Evolutionary conservation across 2,888 invertebrate genomes (phyloP), one percentile per base, ranked within the genome.

Genomic region (Cactoblastis cactorum): DNA sequence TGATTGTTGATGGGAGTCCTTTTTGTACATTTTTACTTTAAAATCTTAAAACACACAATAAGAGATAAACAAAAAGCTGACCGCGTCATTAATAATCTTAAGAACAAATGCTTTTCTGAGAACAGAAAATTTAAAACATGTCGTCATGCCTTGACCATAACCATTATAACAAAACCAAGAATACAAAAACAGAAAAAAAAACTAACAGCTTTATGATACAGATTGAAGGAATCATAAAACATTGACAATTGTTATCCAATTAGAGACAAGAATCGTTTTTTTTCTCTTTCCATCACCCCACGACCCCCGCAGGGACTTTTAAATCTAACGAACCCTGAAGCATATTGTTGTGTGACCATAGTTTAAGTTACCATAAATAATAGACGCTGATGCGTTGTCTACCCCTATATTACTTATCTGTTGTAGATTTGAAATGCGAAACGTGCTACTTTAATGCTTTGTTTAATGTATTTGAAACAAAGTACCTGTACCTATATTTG

Each of bases 321-420:
- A 62, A 66, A 69, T 62, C 64, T 74, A 83, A 77, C 80, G 80
- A 81, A 75, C 68, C 77, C 62, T 69, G 71, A 66, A 86, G 54
- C 88, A 84, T 87, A 88, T 86, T 87, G 87, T 86, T 77, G 77
- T 71, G 71, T 77, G 68, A 68, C 76, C 72, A 77, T 78, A 76
- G 76, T 78, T 80, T 80, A 78, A 79, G 69, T 78, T 76, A 74
- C 81, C 76, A 76, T 81, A 66, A 74, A 80, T 79, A 80, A 79
- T 77, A 62, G 56, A 69, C 58, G 61, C 58, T 55, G 59, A 58
- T 55, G 38, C 55, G 50, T 58, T 59, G 60, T 62, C 58, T 59
- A 43, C 62, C 69, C 67, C 53, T 61, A 33, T 37, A 43, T 37
- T 45, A 48, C 45, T 48, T 49, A 45, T 47, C 50, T 48, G 48